phyloP scores from a whole-genome alignment of 1,140 invertebrate species.

The Bombus superbus region DNA sequence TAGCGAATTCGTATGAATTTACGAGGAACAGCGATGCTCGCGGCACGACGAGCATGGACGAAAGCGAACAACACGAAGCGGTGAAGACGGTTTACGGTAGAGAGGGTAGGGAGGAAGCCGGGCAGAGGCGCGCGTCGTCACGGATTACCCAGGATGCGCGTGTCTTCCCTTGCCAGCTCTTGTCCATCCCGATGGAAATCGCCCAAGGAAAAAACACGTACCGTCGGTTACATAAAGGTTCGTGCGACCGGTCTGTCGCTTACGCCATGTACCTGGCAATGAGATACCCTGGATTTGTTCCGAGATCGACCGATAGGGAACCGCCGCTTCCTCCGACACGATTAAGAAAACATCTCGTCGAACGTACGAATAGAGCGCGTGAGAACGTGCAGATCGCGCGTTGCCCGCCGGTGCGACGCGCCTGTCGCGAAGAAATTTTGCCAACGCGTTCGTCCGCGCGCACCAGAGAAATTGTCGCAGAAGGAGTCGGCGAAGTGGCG shows the following conservation, averaged over 20 bases:
- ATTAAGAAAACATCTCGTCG: conserved; percentile 15
- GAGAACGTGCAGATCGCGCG: background rate
- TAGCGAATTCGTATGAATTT: conserved; percentile 31
- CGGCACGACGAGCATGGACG: background rate
- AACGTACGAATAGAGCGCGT: conserved; percentile 6
- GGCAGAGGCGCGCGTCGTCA: conserved; percentile 76
- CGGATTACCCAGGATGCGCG: conserved; percentile 80
- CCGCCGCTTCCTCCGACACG: conserved; percentile 51
- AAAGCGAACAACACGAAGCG: background rate
- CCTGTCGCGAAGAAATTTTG: background rate
- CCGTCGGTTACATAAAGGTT: conserved; percentile 70
- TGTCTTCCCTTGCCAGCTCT: conserved; percentile 75
- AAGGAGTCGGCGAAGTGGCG: background rate
- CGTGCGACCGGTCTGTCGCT: conserved; percentile 63
- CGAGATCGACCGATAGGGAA: conserved; percentile 55
- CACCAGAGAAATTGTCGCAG: background rate
- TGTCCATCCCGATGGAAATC: conserved; percentile 65
- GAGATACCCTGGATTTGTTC: conserved; percentile 45
- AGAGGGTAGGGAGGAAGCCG: conserved; percentile 36
- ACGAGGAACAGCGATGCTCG: background rate
- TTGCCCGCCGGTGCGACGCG: background rate
- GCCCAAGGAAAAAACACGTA: conserved; percentile 74
- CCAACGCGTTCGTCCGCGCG: background rate
- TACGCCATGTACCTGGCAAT: conserved; percentile 53
- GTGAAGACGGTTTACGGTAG: conserved; percentile 20